Percentiles rank a stretch among this genome's conserved stretches.
These are phyloP conservation scores for Percopsis transmontana DNA, from an alignment of 2,113 vertebrate genomes.

Conservation along the genomic window DNA sequence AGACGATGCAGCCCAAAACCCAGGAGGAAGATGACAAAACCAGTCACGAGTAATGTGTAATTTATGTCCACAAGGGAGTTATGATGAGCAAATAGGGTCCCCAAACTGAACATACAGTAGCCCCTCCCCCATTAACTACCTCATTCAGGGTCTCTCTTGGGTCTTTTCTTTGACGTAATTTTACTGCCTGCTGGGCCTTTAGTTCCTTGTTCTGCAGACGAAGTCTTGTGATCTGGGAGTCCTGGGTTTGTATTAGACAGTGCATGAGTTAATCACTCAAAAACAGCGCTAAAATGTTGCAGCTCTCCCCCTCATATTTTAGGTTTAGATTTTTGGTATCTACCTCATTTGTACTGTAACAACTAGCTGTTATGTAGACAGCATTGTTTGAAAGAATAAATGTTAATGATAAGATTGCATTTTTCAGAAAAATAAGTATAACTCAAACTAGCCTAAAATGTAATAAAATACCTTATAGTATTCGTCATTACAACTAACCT, in stretches of 20 bases:
- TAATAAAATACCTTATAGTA: no score
- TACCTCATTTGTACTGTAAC: no score
- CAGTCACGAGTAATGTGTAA: no score
- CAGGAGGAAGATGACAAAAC: no score
- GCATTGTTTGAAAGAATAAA: no score
- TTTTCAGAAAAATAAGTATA: background rate
- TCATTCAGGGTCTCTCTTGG: constrained; percentile 24
- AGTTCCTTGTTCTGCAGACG: constrained; percentile 44
- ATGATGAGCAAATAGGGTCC: background rate
- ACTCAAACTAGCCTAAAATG: background rate
- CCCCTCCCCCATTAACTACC: constrained; percentile 22
- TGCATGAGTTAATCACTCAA: background rate
- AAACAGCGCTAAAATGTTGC: background rate
- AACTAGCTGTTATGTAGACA: no score
- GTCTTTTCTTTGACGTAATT: constrained; percentile 48
- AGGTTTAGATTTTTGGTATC: no score
- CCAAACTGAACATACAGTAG: background rate
- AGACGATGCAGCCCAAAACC: no score
- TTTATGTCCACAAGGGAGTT: background rate
- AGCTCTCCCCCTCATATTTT: no score
- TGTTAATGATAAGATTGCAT: no score
- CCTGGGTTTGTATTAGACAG: constrained; percentile 26
- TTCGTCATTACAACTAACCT: constrained; percentile 39
- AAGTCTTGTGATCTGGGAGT: constrained; percentile 38
- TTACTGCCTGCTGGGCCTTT: constrained; percentile 27